Conservation (phyloP, 2,888 invertebrate genomes). For the Drosophila tripunctata region DNA sequence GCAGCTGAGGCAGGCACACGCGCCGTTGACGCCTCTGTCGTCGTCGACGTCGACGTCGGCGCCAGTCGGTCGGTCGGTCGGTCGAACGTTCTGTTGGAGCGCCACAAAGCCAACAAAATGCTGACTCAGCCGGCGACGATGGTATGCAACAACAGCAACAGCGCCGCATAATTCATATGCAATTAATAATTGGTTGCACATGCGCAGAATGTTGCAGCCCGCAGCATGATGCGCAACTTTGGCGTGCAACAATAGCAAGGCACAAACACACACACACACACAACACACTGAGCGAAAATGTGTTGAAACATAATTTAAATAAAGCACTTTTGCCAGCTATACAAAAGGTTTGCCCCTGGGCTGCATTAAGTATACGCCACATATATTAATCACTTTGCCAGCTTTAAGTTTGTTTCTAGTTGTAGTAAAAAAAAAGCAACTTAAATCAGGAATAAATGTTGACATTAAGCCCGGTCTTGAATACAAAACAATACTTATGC, state of each 20-base stretch:
- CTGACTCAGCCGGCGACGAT: slow-evolving; percentile 62
- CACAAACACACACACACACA: not conserved
- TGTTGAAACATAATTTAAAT: not conserved
- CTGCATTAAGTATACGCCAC: slow-evolving; percentile 1
- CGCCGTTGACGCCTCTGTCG: slow-evolving; percentile 71
- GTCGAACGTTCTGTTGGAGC: slow-evolving; percentile 12
- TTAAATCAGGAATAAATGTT: not conserved
- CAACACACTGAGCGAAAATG: slow-evolving; percentile 39
- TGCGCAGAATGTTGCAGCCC: slow-evolving; percentile 64
- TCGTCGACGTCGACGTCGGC: slow-evolving; percentile 60
- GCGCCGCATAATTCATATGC: slow-evolving; percentile 77
- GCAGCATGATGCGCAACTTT: slow-evolving; percentile 65
- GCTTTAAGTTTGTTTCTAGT: slow-evolving; percentile 1
- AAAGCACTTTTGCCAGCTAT: not conserved
- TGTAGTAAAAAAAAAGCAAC: not conserved
- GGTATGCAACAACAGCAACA: slow-evolving; percentile 54
- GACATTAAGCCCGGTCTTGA: slow-evolving; percentile 19
- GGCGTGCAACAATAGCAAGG: slow-evolving; percentile 3
- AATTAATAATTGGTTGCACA: slow-evolving; percentile 81
- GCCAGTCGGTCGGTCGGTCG: slow-evolving; percentile 38
- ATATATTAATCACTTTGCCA: slow-evolving; percentile 16
- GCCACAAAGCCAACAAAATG: slow-evolving; percentile 61
- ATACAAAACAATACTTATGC: slow-evolving; percentile 11
- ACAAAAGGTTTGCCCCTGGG: not conserved
- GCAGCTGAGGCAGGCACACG: slow-evolving; percentile 61